Conservation (phyloP, 2,113 vertebrate genomes). For the Petaurus breviceps region DNA sequence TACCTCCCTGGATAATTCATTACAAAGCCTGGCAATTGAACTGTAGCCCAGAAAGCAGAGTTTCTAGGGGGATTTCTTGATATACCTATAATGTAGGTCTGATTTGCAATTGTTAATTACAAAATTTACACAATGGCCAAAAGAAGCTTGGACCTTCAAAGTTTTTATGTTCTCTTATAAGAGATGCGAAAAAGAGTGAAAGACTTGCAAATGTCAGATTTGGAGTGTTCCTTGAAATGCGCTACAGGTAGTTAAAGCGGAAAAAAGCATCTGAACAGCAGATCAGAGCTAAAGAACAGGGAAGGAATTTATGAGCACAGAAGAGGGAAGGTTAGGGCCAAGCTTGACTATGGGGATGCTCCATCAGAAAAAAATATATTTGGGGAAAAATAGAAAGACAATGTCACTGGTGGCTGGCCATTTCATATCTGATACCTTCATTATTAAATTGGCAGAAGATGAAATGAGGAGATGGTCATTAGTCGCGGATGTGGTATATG, state of each 20-base stretch:
- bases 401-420: neutral
- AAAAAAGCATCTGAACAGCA: neutral
- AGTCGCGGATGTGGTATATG: neutral
- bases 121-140: neutral
- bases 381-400: neutral
- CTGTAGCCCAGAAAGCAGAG: neutral
- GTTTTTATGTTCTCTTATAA: neutral
- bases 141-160: neutral
- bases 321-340: neutral
- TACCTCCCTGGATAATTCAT: neutral
- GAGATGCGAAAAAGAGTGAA: neutral
- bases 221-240: neutral
- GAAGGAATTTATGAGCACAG: neutral
- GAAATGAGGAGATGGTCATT: neutral
- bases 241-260: neutral
- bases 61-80: neutral
- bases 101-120: neutral
- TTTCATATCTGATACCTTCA: neutral
- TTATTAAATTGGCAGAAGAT: neutral
- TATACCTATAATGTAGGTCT: neutral
- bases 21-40: neutral
- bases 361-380: neutral
- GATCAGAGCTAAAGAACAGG: neutral
- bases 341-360: neutral
- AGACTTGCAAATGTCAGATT: neutral